phyloP scores from a whole-genome alignment of 1,140 invertebrate genomes.

The Euborellia annulipes region DNA sequence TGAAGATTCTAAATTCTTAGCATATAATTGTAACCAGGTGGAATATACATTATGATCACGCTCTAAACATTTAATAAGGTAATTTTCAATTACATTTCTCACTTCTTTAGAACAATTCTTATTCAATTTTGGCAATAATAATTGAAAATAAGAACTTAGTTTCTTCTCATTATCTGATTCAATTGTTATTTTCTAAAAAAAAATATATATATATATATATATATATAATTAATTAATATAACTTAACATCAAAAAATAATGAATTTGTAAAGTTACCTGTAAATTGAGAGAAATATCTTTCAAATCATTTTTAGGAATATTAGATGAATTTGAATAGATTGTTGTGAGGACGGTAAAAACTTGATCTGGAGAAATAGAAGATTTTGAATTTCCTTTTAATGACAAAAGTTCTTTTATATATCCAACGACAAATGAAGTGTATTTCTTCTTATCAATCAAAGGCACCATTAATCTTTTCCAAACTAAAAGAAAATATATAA shows the following conservation, averaged over 20 bases:
- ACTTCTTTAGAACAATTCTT: background rate
- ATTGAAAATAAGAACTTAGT: background rate
- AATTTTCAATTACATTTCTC: background rate
- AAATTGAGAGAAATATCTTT: too few relatives aligned
- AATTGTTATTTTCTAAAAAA: background rate
- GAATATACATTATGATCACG: background rate
- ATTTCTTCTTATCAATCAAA: background rate
- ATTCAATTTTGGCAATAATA: background rate
- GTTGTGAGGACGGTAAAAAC: too few relatives aligned
- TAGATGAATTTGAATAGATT: too few relatives aligned
- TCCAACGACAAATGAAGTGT: background rate
- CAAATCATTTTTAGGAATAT: too few relatives aligned
- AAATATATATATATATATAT: too few relatives aligned
- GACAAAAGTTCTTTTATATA: background rate
- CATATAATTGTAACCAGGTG: background rate
- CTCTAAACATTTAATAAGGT: background rate
- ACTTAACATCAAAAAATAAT: too few relatives aligned
- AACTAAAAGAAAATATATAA: background rate
- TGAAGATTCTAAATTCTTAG: background rate
- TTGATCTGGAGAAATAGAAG: background rate
- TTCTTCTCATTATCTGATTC: background rate
- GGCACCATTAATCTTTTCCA: too few relatives aligned
- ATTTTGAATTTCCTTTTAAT: conserved; percentile 1
- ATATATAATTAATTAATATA: too few relatives aligned
- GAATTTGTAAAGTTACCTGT: too few relatives aligned